Evolutionary conservation across 92 coral and sea anemone genomes (phyloP).

Genomic region (Ricordea florida): DNA sequence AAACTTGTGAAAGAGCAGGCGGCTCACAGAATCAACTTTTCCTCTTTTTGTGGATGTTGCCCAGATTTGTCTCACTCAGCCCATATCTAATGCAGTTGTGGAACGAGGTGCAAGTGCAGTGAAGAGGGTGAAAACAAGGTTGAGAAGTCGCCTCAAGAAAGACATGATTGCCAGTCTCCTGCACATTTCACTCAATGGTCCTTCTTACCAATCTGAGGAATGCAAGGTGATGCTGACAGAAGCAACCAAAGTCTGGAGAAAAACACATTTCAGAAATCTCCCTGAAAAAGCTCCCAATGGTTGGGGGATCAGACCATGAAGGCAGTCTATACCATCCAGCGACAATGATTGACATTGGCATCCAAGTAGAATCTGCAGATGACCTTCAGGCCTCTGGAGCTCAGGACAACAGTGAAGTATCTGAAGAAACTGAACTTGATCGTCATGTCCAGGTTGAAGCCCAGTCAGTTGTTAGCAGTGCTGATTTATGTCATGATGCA

Average conservation of each 20-base stretch:
- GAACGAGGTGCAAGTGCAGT: conserved; percentile 49
- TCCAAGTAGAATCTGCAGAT: too few relatives aligned
- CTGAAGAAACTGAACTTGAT: too few relatives aligned
- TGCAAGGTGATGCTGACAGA: conserved; percentile 16
- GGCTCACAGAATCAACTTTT: neutral
- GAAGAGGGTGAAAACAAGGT: conserved; percentile 21
- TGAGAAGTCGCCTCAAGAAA: conserved; percentile 26
- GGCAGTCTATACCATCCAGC: too few relatives aligned
- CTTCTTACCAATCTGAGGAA: neutral
- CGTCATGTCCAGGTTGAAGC: too few relatives aligned
- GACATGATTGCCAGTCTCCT: conserved; percentile 18
- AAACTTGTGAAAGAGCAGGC: conserved; percentile 30
- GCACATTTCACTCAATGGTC: conserved; percentile 29
- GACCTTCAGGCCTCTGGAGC: too few relatives aligned
- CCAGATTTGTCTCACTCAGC: conserved; percentile 36
- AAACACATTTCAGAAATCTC: conserved; percentile 1
- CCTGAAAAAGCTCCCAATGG: too few relatives aligned
- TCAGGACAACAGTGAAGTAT: too few relatives aligned
- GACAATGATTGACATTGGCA: too few relatives aligned
- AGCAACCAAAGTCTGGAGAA: conserved; percentile 10
- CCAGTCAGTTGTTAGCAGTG: too few relatives aligned
- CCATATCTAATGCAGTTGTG: conserved; percentile 36
- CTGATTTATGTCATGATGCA: too few relatives aligned
- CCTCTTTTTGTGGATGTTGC: conserved; percentile 37
- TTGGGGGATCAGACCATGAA: too few relatives aligned